Percentiles rank a stretch among this genome's conserved stretches.
Conservation (phyloP, 2,113 vertebrate genomes). For the Catharus minimus region DNA sequence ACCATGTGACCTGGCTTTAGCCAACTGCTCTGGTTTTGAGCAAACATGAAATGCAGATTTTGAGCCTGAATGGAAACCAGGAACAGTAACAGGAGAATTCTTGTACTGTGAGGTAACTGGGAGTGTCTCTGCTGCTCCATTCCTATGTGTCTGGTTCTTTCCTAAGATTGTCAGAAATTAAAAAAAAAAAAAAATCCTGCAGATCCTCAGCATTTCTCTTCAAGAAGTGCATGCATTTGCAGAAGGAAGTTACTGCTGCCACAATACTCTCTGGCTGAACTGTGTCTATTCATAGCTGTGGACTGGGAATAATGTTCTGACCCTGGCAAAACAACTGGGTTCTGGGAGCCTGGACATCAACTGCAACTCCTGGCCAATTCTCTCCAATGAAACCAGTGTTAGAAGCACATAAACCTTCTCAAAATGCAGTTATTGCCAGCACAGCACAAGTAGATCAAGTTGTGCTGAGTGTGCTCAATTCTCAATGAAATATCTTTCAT, state of each 20-base stretch:
- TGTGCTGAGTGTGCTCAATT: neutral
- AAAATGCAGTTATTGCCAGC: neutral
- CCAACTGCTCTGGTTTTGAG: neutral
- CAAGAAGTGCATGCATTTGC: neutral
- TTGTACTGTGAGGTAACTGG: neutral
- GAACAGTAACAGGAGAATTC: neutral
- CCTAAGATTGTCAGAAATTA: neutral
- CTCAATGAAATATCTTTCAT: neutral
- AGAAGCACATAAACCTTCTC: neutral
- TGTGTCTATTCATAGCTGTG: accelerated
- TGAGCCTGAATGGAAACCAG: neutral
- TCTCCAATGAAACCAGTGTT: neutral
- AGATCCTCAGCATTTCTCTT: neutral
- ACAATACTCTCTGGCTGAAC: neutral
- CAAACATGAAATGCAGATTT: neutral
- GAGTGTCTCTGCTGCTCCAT: neutral
- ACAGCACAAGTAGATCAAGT: neutral
- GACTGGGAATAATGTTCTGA: neutral
- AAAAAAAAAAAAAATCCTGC: neutral
- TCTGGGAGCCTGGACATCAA: neutral
- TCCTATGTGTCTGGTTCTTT: neutral
- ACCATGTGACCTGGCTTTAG: neutral
- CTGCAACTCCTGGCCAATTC: neutral
- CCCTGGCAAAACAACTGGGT: neutral
- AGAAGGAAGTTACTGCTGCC: neutral